Conservation (phyloP, 2,113 vertebrate species). For the Anguilla japonica region DNA sequence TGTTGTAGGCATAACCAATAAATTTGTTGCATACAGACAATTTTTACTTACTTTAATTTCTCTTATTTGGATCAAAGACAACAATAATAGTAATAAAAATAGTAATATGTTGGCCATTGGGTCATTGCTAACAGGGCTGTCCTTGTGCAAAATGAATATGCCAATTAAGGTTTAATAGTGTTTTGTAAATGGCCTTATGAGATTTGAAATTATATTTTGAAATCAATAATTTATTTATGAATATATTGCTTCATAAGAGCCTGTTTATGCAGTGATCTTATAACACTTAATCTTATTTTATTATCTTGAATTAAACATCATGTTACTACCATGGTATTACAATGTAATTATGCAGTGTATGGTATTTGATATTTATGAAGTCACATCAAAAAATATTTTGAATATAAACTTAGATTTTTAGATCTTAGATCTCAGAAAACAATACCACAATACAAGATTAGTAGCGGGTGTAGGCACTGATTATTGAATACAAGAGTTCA, state of each 20-base stretch:
- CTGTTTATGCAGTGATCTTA: not conserved
- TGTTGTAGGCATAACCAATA: too few species aligned
- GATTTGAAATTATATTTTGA: not conserved
- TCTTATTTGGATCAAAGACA: too few species aligned
- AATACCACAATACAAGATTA: not conserved
- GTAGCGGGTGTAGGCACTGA: not conserved
- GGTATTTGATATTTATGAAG: not conserved
- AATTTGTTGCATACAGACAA: too few species aligned
- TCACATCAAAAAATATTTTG: not conserved
- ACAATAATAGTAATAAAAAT: not conserved
- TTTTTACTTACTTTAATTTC: too few species aligned
- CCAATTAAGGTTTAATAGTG: not conserved
- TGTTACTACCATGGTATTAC: not conserved
- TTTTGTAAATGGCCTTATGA: not conserved
- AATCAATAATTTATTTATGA: not conserved
- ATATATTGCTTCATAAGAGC: not conserved
- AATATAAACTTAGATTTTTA: not conserved
- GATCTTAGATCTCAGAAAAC: not conserved
- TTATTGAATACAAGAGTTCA: not conserved
- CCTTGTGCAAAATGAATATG: not conserved
- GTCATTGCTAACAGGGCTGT: too few species aligned
- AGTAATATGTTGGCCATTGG: not conserved
- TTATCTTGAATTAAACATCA: not conserved
- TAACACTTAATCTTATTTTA: not conserved
- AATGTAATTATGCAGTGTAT: not conserved